Evolutionary conservation across 1,140 invertebrate species (phyloP), one percentile per base, ranked within the genome.

Genomic region (Batillaria attramentaria): DNA sequence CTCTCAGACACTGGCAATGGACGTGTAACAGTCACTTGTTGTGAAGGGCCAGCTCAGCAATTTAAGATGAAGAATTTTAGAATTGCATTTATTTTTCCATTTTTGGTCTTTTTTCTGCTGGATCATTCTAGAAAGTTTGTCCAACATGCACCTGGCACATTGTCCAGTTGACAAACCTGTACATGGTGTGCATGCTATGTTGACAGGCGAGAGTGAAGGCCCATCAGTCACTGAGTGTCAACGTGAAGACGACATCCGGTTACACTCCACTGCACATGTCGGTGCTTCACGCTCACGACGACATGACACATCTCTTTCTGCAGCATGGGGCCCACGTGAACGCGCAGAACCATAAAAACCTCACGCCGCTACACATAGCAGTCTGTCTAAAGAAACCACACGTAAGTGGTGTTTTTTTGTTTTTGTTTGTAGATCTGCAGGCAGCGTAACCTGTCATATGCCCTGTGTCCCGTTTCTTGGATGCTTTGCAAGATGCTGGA

Each of bases 261-360:
- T 98, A 97, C 88, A 97, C 96, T 76, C 95, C 97, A 20, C 92
- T 98, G 31, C 97, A 98, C 89, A 93, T 98, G 73, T 96, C 97
- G 0, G 95, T 96, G 89, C 96, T 97, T 89, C 96, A 96, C 89
- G 94, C 94, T 28, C 95, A 96, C 85, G 94, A 95, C 88, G 94
- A 96, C 79, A 94, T 97, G 41, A 97, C 95, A 89, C 95, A 96
- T 87, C 91, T 98, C n/a, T 93, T 99, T 1, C 94, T 95, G 72
- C 94, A 96, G 90, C 95, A 81, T 65, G 86, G 87, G 37, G 86
- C 87, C 28, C 80, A 86, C 16, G 75, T 85, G 10, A 84, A 84
- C 72, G 79, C 72, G 24, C 79, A 79, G 28, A 88, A 82, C 28
- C 60, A 84, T 89, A 73, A 91, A 89, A 81, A 84, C 85, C 42